These are phyloP conservation scores for Rugalucina vietnamica DNA, from an alignment of 2,888 invertebrate species.

Conservation along the genomic window DNA sequence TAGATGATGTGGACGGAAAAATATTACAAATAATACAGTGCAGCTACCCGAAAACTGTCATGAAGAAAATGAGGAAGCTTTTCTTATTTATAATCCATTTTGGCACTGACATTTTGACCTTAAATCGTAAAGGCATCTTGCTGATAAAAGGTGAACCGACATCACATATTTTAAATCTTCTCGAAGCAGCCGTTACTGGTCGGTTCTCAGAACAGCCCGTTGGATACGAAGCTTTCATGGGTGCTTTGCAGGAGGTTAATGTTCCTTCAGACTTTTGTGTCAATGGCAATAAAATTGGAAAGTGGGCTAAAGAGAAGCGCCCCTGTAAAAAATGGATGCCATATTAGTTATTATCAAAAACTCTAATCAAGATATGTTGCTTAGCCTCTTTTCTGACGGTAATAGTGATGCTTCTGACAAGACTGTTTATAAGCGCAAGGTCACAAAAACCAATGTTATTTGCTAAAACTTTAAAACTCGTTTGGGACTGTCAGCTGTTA, in stretches of 20 bases:
- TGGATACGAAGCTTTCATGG: background rate
- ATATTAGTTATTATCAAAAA: no score
- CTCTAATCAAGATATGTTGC: no score
- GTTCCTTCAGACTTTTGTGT: background rate
- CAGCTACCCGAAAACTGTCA: background rate
- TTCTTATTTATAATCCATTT: background rate
- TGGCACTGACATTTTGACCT: background rate
- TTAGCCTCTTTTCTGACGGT: no score
- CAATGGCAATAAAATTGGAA: background rate
- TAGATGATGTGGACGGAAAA: no score
- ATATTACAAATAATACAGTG: background rate
- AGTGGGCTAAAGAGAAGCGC: background rate
- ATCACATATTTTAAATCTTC: background rate
- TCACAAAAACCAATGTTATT: no score
- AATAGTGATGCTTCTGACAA: no score
- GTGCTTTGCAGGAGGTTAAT: background rate
- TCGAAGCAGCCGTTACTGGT: background rate
- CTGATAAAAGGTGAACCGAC: background rate
- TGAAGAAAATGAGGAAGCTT: background rate
- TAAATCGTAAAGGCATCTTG: background rate
- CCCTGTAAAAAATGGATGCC: background rate
- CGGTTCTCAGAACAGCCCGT: background rate
- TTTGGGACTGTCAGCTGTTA: no score
- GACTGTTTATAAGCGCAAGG: no score
- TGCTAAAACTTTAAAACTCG: no score